Base-by-base conservation (phyloP, 1,140 invertebrate species). In the Ceratoteleas bidentatus region DNA sequence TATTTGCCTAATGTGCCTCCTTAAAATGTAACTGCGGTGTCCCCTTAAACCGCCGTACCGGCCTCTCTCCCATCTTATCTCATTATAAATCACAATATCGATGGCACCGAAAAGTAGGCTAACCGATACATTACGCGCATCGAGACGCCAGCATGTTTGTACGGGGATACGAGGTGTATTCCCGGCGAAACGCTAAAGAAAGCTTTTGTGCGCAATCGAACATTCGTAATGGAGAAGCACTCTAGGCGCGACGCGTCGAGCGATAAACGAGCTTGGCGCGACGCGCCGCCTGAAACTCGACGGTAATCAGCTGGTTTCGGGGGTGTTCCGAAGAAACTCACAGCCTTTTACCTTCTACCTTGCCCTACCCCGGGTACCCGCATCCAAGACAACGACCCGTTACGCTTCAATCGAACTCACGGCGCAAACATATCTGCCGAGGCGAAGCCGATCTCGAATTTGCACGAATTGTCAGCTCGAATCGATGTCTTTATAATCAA, bases 321-420 rank as follows among this genome's bases (percentile, higher is more conserved):
- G 87, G 85, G 83, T 86, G 86, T 88, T 80, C 70, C 85, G 77
- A 83, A 85, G 85, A 76, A 86, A 85, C 81, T 80, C 68, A 57
- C 77, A 64, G 77, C 72, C 87, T 87, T 86, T 86, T 86, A 86
- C 80, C 84, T 80, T 70, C 69, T 53, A 81, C 77, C 74, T 82
- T 81, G 75, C 82, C 82, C 69, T 70, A 86, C 84, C 73, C 87
- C 77, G 87, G 86, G 85, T 90, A 90, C 90, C 90, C 90, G 90
- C 90, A 91, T 91, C 84, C 85, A 88, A 90, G 88, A 90, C 89
- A 91, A 90, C 89, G 89, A 86, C 86, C 89, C 89, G 90, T 90
- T 90, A 90, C 89, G 85, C 88, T 88, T 88, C 88, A 87, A 90
- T 90, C 89, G 88, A 89, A 87, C 86, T 88, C 87, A 87, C 85